Conservation (phyloP, 2,113 vertebrate genomes). For the Pseudorasbora parva region DNA sequence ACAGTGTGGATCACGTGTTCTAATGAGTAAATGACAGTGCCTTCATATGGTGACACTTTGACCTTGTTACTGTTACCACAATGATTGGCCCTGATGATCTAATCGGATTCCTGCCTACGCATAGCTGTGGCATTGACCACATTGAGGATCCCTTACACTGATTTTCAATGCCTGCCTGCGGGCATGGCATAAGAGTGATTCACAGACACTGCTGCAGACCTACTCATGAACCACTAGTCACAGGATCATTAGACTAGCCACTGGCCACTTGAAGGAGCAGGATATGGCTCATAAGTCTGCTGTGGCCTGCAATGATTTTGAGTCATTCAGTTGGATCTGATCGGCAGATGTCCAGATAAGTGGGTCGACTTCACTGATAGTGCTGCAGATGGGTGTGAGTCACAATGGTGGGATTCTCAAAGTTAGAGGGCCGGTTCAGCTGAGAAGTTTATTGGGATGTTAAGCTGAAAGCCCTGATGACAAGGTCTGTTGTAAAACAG, state of each 20-base stretch:
- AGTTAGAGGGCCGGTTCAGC: background rate
- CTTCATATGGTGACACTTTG: constrained; percentile 49
- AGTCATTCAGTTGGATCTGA: constrained; percentile 55
- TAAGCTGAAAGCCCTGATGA: background rate
- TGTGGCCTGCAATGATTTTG: constrained; percentile 15
- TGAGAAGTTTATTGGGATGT: constrained; percentile 24
- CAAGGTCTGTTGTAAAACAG: constrained; percentile 2
- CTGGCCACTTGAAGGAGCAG: background rate
- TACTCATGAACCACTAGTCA: constrained; percentile 20
- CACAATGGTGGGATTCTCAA: background rate
- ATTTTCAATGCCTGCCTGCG: constrained; percentile 56
- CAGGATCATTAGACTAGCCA: background rate
- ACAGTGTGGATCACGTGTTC: constrained; percentile 49
- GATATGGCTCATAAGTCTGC: constrained; percentile 18
- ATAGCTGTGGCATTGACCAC: constrained; percentile 55
- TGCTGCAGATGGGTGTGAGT: constrained; percentile 55
- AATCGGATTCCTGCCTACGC: constrained; percentile 51
- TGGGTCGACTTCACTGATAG: constrained; percentile 43
- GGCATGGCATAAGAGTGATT: constrained; percentile 55
- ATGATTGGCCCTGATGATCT: constrained; percentile 56
- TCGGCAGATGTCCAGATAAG: constrained; percentile 46
- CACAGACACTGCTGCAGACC: constrained; percentile 48
- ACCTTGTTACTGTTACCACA: constrained; percentile 60
- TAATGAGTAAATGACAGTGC: constrained; percentile 48
- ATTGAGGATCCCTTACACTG: constrained; percentile 55